Conservation (phyloP, 2,797 vertebrate species). For the Uromys caudimaculatus region DNA sequence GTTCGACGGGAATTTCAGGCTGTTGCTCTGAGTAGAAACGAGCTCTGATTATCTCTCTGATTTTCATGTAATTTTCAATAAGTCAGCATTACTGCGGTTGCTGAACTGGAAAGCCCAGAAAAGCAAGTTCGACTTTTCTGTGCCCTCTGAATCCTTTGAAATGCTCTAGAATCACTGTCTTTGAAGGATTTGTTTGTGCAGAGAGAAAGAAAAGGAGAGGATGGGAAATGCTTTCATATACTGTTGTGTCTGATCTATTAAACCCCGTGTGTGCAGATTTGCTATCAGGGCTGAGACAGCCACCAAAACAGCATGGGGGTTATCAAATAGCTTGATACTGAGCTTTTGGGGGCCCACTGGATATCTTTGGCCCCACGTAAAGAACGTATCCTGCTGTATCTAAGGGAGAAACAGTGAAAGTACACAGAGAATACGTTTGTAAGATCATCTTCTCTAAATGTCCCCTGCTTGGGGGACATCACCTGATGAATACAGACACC, state of each 20-base stretch:
- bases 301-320: conserved; percentile 59
- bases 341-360: conserved; percentile 64
- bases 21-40: conserved; percentile 64
- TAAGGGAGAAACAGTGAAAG: conserved; percentile 74
- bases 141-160: conserved; percentile 39
- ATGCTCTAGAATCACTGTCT: conserved; percentile 47
- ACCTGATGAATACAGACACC: conserved; percentile 74
- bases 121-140: conserved; percentile 29
- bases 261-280: not conserved
- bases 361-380: conserved; percentile 64
- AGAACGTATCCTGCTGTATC: conserved; percentile 77
- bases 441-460: conserved; percentile 72
- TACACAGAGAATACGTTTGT: conserved; percentile 66
- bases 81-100: conserved; percentile 11
- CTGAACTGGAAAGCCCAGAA: conserved; percentile 32
- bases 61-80: conserved; percentile 66
- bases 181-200: conserved; percentile 18
- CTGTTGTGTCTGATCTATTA: not conserved
- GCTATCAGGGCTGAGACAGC: conserved; percentile 55
- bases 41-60: conserved; percentile 69
- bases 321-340: conserved; percentile 70
- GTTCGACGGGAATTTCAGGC: conserved; percentile 57
- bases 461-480: conserved; percentile 72
- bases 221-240: not conserved
- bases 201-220: not conserved